Conservation (phyloP, 2,113 vertebrate genomes). For the Cynoglossus semilaevis region DNA sequence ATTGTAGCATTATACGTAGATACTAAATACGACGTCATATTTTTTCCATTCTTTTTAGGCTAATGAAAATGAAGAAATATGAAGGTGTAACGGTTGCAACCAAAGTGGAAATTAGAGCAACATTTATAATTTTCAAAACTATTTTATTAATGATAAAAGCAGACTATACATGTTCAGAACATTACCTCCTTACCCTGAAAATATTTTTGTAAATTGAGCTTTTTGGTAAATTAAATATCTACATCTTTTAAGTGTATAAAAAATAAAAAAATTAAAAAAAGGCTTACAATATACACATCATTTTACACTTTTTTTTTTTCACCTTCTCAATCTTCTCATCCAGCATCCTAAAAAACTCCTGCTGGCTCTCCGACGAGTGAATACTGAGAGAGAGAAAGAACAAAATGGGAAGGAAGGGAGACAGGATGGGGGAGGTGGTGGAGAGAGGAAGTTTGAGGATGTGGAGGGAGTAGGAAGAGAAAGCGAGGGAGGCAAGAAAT, state of each 20-base stretch:
- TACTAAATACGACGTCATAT: no score
- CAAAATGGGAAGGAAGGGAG: constrained; percentile 64
- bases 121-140: no score
- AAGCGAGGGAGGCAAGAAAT: constrained; percentile 62
- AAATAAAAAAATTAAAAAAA: no score
- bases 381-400: constrained; percentile 82
- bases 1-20: no score
- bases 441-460: constrained; percentile 60
- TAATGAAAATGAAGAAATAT: no score
- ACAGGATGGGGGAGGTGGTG: neutral
- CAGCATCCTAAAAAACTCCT: constrained; percentile 99
- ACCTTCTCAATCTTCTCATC: constrained; percentile 99
- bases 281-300: neutral
- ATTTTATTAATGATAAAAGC: no score
- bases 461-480: constrained; percentile 44
- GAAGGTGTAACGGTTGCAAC: no score
- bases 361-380: constrained; percentile 99
- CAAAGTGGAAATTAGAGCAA: no score
- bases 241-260: neutral
- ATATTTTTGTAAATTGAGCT: no score
- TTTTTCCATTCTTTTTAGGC: no score
- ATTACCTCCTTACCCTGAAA: no score
- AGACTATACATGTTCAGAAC: no score
- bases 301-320: constrained; percentile 43
- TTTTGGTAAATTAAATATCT: neutral